Evolutionary conservation across 2,888 invertebrate genomes (phyloP), one percentile per base, ranked within the genome.

Genomic region (Lasioglossum marginatum): DNA sequence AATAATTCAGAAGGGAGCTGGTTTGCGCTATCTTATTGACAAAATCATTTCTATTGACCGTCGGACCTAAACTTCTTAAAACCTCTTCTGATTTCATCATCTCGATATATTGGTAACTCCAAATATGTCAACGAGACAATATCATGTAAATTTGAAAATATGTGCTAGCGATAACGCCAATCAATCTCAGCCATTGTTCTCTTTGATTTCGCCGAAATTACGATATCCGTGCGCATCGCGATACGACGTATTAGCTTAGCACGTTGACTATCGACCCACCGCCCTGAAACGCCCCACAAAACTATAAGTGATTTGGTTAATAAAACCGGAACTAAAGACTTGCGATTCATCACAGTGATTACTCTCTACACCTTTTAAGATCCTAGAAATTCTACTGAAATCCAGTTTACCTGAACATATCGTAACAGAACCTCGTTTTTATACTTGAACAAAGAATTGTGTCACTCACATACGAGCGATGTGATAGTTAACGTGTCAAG

Each of bases 401-500:
- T 31, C 63, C 31, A 63, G 63, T 14, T 63, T 31, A 63, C 16
- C 27, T 6, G 6, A 27, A 63, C 63, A 63, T 63, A 63, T 63
- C 63, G 19, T 63, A 19, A 31, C 16, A 2, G 6, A 16, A 6
- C 27, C 63, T 6, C 63, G 31, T 6, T 63, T 63, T 63, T 63
- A 31, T 63, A 27, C 63, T 63, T 27, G 63, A 31, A 31, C 31
- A 63, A 16, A 63, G 31, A 63, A 31, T 6, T 31, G 31, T 40
- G 40, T 48, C 19, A 19, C 31, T 10, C 40, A 14, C 43, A 10
- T 57, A 66, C 23, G 40, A 40, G 63, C 48, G 63, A 60, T 63
- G 6, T 63, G 63, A 63, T 63, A 63, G 63, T 63, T 63, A 63
- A 63, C 63, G 63, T 63, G 63, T 63, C 63, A 63, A 63, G 63